Conservation (phyloP, 1,140 invertebrate genomes). For the Sminthurides bifidus region DNA sequence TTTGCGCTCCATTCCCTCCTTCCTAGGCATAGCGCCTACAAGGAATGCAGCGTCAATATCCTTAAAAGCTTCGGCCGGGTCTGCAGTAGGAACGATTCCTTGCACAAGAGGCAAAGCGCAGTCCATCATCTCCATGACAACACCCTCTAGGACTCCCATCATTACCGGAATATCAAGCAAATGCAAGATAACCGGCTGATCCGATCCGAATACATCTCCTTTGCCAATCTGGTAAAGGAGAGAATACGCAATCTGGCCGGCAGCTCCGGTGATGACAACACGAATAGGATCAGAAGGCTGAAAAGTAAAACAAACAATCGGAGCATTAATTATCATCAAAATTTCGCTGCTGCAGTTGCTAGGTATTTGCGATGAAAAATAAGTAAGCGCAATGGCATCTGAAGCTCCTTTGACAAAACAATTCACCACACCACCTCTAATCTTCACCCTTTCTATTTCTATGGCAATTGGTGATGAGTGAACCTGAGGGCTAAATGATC, state of each 20-base stretch:
- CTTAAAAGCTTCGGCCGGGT: constrained; percentile 79
- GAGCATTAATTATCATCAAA: not conserved
- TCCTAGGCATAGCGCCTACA: constrained; percentile 96
- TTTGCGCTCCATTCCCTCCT: constrained; percentile 98
- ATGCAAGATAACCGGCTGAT: constrained; percentile 79
- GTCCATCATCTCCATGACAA: constrained; percentile 94
- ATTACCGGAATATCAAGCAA: constrained; percentile 91
- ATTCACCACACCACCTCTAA: too few species aligned
- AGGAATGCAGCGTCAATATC: constrained; percentile 96
- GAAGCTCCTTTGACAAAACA: too few species aligned
- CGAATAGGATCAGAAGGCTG: constrained; percentile 63
- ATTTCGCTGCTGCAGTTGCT: too few species aligned
- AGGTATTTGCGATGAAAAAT: too few species aligned
- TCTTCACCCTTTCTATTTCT: too few species aligned
- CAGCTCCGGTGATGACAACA: constrained; percentile 94
- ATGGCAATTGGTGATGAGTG: too few species aligned
- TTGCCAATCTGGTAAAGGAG: constrained; percentile 85
- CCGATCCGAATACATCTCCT: constrained; percentile 88
- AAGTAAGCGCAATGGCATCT: too few species aligned
- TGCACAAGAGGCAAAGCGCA: constrained; percentile 75
- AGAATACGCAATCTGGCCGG: constrained; percentile 97
- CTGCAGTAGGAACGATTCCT: constrained; percentile 74
- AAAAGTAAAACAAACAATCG: constrained; percentile 35
- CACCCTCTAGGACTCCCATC: constrained; percentile 83
- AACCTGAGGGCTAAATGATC: too few species aligned